Evolutionary conservation across 2,797 vertebrate genomes (phyloP), one percentile per base, ranked within the genome.

Genomic region (Amblyraja radiata): DNA sequence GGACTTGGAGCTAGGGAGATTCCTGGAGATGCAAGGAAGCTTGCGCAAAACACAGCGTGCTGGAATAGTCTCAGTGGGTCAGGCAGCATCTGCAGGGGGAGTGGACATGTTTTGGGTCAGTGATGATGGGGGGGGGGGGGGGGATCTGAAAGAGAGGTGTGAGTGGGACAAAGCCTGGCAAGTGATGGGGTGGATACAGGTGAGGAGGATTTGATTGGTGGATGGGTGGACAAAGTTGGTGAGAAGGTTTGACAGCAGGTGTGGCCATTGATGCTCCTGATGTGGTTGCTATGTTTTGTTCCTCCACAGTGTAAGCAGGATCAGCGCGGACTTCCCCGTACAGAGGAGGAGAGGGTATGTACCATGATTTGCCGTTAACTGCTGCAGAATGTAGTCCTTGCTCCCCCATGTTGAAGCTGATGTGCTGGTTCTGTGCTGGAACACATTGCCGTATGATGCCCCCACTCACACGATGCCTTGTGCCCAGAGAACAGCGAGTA

Each of bases 241-340:
- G 46, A 46, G 46, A 46, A 46, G 2, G 46, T 46, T 81, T 25
- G 18, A 54, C 18, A 18, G 14, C 3, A 39, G 18, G 61, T 14
- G 9, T 36, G 61, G 36, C 14, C 16, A 36, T 10, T 8, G 28
- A 7, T 68, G n/a, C n/a, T 90, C 14, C 9, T 76, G 28, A n/a
- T 21, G 14, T 54, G n/a, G 58, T 25, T 10, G 5, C 23, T 76
- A 10, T 54, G 6, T 74, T 46, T 54, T 39, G 13, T 74, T 76
- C 46, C 90, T 92, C 39, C 90, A 54, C 90, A 92, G 90, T 92
- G 90, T 39, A 92, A 76, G 21, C 90, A 28, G 90, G 18, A 92
- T 25, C 71, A n/a, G 9, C 68, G 71, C 2, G 71, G 10, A 18
- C 71, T 92, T 0, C 90, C 90, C 0, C 8, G 90, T 0, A 76